Percentiles rank a stretch among this genome's conserved stretches.
Evolutionary conservation across 1,140 invertebrate genomes (phyloP).

Genomic region (Andrena cerasifolii): DNA sequence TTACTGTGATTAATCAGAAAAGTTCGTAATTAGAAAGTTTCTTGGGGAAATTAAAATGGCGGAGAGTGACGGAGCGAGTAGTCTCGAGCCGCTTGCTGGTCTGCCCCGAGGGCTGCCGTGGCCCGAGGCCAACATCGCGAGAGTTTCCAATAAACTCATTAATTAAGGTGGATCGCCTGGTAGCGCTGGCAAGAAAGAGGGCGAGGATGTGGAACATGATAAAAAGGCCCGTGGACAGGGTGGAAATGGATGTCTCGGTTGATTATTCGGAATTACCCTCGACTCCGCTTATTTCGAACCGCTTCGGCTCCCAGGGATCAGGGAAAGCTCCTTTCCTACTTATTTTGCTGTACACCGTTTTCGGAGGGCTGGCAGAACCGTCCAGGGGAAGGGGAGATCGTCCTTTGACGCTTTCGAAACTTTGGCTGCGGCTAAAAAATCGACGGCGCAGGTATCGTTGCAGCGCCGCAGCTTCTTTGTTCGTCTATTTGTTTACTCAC

Average conservation of each 20-base stretch:
- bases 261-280: slow-evolving; percentile 20
- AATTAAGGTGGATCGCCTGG: slow-evolving; percentile 80
- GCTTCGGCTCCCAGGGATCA: background rate
- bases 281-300: slow-evolving; percentile 27
- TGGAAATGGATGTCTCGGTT: slow-evolving; percentile 58
- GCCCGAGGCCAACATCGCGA: slow-evolving; percentile 61
- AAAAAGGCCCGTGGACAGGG: slow-evolving; percentile 36
- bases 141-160: slow-evolving; percentile 82
- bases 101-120: slow-evolving; percentile 52
- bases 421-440: slow-evolving; percentile 1
- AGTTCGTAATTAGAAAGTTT: slow-evolving; percentile 84
- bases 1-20: slow-evolving; percentile 84
- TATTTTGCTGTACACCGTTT: too few relatives aligned
- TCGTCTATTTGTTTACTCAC: slow-evolving; percentile 70
- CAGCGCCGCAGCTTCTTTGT: slow-evolving; percentile 48
- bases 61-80: slow-evolving; percentile 76
- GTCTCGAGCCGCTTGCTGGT: slow-evolving; percentile 53
- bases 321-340: background rate
- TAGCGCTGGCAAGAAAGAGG: slow-evolving; percentile 47
- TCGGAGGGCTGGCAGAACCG: too few relatives aligned
- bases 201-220: slow-evolving; percentile 40
- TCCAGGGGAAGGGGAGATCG: background rate
- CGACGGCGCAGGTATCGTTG: slow-evolving; percentile 31
- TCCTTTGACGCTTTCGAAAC: background rate
- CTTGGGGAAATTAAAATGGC: slow-evolving; percentile 83